Evolutionary conservation across 2,113 vertebrate genomes (phyloP), one percentile per base, ranked within the genome.

Genomic region (Hippocampus comes): DNA sequence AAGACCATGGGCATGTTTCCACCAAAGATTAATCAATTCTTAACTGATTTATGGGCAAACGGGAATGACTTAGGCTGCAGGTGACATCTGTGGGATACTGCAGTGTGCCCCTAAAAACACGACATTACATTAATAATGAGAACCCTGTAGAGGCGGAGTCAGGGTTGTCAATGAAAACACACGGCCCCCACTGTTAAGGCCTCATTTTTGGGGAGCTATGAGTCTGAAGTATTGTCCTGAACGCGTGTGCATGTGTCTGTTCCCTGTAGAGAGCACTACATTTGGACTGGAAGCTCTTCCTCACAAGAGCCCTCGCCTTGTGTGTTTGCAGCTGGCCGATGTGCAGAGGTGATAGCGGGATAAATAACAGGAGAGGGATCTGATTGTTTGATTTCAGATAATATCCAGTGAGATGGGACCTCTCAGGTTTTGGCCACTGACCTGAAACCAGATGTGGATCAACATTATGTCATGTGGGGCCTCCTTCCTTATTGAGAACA

Each of bases 281-380:
- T 79, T 82, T 84, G 73, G 75, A 87, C 75, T 76, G 82, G 73
- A 82, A 73, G 55, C 53, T 65, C 65, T 61, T 73, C 74, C 68
- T 79, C 49, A 23, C 67, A 74, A 63, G 66, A 68, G 74, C 56
- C 56, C 65, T 14, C 73, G 86, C 79, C 51, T 64, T 78, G 48
- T 90, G 80, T 84, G 79, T 88, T 76, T 85, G 70, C 83, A 88
- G 86, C 76, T 90, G 90, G 71, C 76, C 71, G 71, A 57, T 34
- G 72, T 66, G 67, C 42, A 48, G 64, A 51, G 68, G 74, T 74
- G 76, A 70, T 18, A 56, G 65, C 27, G 23, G 55, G 3, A 48
- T 59, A 70, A 46, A 78, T 27, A 17, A 75, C 63, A 75, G 60
- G 27, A 73, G 71, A 78, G 57, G 56, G 76, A 82, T 79, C 53